These are phyloP conservation scores for Tupaia chinensis DNA, from an alignment of 2,113 vertebrate species.

Conservation along the genomic window DNA sequence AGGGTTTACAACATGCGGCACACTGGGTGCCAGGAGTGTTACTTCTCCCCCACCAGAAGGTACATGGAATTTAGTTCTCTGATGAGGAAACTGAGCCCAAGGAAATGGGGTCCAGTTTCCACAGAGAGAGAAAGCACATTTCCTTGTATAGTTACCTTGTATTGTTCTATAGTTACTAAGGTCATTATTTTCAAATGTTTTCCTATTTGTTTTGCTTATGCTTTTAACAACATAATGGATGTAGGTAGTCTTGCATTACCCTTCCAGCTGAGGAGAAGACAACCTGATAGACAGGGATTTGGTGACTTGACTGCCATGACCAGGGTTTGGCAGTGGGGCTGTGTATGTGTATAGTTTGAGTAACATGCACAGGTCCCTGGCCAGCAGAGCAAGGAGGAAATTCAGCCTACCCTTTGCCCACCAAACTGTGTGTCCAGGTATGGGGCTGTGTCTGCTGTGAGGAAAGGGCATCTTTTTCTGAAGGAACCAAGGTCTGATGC, in stretches of 20 bases:
- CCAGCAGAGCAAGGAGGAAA: neutral
- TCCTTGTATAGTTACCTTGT: neutral
- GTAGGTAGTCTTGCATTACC: neutral
- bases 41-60: conserved; percentile 56
- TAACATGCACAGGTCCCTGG: neutral
- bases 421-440: neutral
- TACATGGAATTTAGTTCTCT: conserved; percentile 68
- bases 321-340: neutral
- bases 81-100: conserved; percentile 80
- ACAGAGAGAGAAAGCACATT: neutral
- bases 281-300: neutral
- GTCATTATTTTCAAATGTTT: conserved; percentile 3
- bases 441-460: neutral
- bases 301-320: neutral
- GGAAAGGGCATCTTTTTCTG: neutral
- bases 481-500: neutral
- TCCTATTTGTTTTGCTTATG: neutral
- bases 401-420: neutral
- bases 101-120: conserved; percentile 58
- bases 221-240: neutral
- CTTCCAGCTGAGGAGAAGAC: neutral
- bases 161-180: conserved; percentile 20
- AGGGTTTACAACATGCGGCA: conserved; percentile 77
- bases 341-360: rapidly evolving
- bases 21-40: conserved; percentile 75